phyloP scores from a whole-genome alignment of 1,140 invertebrate genomes.

The Diorhabda carinulata region DNA sequence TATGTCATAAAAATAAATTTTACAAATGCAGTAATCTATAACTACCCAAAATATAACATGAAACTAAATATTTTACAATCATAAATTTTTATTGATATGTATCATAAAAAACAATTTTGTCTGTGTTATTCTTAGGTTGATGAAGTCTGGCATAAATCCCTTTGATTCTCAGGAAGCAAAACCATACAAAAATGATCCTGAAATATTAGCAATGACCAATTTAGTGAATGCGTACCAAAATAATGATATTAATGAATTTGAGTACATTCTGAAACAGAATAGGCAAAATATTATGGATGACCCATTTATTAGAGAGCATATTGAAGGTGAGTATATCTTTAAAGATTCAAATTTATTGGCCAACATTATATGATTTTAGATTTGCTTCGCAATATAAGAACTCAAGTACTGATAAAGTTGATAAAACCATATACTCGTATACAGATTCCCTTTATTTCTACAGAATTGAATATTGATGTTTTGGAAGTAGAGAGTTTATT shows the following conservation, averaged over 20 bases:
- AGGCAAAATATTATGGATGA: constrained; percentile 98
- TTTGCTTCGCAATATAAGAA: constrained; percentile 92
- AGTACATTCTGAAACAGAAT: constrained; percentile 93
- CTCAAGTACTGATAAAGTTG: constrained; percentile 95
- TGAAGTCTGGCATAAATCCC: constrained; percentile 99
- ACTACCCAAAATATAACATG: no score
- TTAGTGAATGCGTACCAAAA: constrained; percentile 98
- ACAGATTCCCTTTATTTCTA: constrained; percentile 96
- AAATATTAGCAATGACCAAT: constrained; percentile 99
- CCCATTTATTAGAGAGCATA: constrained; percentile 98
- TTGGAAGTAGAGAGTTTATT: constrained; percentile 94
- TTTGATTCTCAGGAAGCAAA: constrained; percentile 99
- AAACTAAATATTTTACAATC: no score
- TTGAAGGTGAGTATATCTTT: constrained; percentile 66
- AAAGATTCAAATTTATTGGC: constrained; percentile 3
- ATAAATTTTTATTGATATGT: no score
- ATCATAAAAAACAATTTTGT: no score
- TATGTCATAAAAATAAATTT: no score
- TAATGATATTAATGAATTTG: constrained; percentile 98
- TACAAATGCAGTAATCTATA: no score
- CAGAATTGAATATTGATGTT: constrained; percentile 94
- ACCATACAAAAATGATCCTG: constrained; percentile 98
- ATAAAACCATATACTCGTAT: constrained; percentile 98
- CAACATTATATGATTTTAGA: constrained; percentile 56
- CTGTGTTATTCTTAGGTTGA: constrained; percentile 53